Conservation (phyloP, 2,888 invertebrate species). For the Cryptosula pallasiana region DNA sequence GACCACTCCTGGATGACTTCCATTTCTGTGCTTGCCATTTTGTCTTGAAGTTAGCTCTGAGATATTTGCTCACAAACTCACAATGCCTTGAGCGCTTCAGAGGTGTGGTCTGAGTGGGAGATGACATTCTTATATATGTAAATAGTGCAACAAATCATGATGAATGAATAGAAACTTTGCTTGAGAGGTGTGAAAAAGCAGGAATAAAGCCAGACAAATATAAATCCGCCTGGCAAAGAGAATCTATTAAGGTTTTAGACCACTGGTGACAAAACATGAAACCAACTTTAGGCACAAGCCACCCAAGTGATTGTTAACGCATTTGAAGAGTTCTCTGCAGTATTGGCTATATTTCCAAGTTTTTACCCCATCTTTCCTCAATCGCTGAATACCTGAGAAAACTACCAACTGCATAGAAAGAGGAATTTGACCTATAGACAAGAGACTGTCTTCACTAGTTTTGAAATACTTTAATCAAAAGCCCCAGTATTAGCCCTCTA, state of each 20-base stretch:
- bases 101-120: too few species aligned
- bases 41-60: not conserved
- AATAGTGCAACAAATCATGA: too few species aligned
- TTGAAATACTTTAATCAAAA: conserved; percentile 29
- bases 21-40: not conserved
- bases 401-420: conserved; percentile 27
- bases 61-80: too few species aligned
- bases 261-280: not conserved
- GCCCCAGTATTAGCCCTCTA: conserved; percentile 29
- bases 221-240: not conserved
- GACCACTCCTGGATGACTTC: conserved; percentile 25
- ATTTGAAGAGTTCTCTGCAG: not conserved
- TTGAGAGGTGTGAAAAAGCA: too few species aligned
- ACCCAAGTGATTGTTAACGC: not conserved
- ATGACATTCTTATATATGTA: too few species aligned
- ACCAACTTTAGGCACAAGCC: not conserved
- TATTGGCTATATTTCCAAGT: not conserved
- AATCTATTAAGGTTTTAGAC: not conserved
- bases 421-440: conserved; percentile 29
- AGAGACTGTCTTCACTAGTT: conserved; percentile 27
- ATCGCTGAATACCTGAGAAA: not conserved
- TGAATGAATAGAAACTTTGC: too few species aligned
- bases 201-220: too few species aligned
- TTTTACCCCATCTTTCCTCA: not conserved
- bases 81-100: too few species aligned